Evolutionary conservation across 2,888 invertebrate species (phyloP).

Genomic region (Sinhomidia bicolor): DNA sequence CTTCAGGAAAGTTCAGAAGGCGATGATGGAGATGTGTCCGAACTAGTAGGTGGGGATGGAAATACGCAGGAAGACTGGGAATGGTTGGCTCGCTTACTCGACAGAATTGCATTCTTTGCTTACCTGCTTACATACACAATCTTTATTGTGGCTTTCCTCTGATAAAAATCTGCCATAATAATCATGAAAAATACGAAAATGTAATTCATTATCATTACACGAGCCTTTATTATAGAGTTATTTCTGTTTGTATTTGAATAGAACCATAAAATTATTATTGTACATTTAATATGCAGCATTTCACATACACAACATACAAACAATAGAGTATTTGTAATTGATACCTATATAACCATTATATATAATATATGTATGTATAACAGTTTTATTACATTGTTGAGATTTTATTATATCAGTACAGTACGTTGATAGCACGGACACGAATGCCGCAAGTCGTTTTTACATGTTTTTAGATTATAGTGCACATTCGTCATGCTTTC

Average conservation of each 20-base stretch:
- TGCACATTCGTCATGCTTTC: slow-evolving; percentile 74
- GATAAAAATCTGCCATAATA: background rate
- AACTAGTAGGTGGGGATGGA: slow-evolving; percentile 45
- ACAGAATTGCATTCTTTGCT: slow-evolving; percentile 64
- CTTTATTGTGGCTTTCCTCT: slow-evolving; percentile 65
- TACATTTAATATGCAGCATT: background rate
- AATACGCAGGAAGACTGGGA: slow-evolving; percentile 67
- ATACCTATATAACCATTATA: background rate
- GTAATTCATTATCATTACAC: no score
- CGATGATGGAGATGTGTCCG: slow-evolving; percentile 65
- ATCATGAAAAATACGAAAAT: no score
- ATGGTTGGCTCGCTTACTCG: slow-evolving; percentile 73
- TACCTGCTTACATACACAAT: slow-evolving; percentile 64
- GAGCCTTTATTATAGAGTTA: no score
- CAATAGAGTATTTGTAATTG: no score
- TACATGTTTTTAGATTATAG: slow-evolving; percentile 57
- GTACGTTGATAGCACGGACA: no score
- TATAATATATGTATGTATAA: background rate
- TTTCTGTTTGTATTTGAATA: no score
- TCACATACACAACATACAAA: background rate
- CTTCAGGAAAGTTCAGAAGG: background rate
- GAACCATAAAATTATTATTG: background rate
- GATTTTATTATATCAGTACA: background rate
- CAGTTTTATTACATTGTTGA: background rate
- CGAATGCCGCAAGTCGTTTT: background rate